Base-by-base conservation (phyloP, 2,797 vertebrate species). In the Sparidentex hasta region DNA sequence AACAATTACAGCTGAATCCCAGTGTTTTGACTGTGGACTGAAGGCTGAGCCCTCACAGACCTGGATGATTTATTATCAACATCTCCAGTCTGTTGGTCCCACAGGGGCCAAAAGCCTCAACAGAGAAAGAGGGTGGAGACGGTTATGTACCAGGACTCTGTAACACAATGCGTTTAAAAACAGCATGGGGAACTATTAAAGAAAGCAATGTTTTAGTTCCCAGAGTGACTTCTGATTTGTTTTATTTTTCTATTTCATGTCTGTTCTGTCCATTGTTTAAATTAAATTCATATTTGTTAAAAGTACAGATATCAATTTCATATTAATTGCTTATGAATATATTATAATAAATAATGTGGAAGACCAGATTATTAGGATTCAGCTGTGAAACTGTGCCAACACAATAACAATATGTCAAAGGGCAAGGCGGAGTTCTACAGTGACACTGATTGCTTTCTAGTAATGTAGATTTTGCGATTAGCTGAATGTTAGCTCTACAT, bases 1-100 rank as follows among this genome's bases (percentile, higher is more conserved):
- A 83, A 73, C 27, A 72, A 57, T 69, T 80, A 52, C 61, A 81
- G 78, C 79, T 84, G 78, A 86, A 87, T 76, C 67, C 68, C 73
- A 78, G 74, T 57, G 76, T 76, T 78, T 41, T 54, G 63, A 80
- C 52, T 54, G 13, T 57, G 23, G 38, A 66, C 48, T 58, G 29
- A 87, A 67, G 47, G 59, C 29, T 71, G 33, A 77, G 71, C 38
- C 21, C 16, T 59, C 20, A 23, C 7, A 2, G 27, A 63, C 16
- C 33, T 65, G 63, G 56, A 55, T 58, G 9, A 59, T 27, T 63
- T 61, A 54, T 59, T 38, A 38, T 58, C 58, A 74, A 33, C 38
- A 47, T 48, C 13, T 46, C 57, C 18, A 44, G 50, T 56, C 51
- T 27, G 57, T 64, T 14, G 18, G 57, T 74, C 74, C 69, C 65